Base-by-base conservation (phyloP, 2,888 invertebrate species). In the Caenorhabditis sp. region DNA sequence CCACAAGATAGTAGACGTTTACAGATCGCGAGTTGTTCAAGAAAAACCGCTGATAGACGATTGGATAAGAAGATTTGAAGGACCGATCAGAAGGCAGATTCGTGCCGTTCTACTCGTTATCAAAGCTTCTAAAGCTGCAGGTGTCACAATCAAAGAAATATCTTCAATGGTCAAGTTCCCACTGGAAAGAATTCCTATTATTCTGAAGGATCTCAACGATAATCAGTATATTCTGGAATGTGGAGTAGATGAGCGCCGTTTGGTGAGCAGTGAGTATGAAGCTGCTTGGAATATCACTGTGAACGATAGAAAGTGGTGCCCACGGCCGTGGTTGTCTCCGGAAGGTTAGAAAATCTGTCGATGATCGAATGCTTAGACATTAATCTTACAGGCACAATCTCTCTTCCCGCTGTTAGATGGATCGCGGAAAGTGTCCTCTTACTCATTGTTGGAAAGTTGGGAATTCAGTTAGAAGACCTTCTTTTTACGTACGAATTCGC, bases 361-460 rank as follows among this genome's bases (percentile, higher is more conserved):
- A 26, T 5, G 0, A 27, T 80, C 50, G 61, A 37, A 58, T 27
- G 30, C n/a, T 4, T 37, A 62, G 2, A 50, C 62, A 11, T 52
- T 27, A 22, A 24, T 20, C 5, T 41, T 41, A 11, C 32, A 56
- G 74, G 78, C 2, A 15, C 13, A 0, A 45, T 81, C 13, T 83
- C 79, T 24, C 55, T 78, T 4, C 58, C 78, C 7, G 81, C 78
- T 1, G 70, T 85, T 46, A 70, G 80, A 2, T 87, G 87, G 87
- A 85, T 88, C 78, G 72, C 85, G 35, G 88, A 88, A 59, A 80
- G 79, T 27, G 73, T 86, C 26, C 70, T 88, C 17, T 68, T 85
- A 22, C 55, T 78, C 13, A 73, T 88, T 9, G 76, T 85, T 6
- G 74, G 70, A 26, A 83, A 83, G 30, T 80, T 86, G 1, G 85